These are phyloP conservation scores for Mus spretus DNA, from an alignment of 2,797 vertebrate genomes.

Conservation along the genomic window DNA sequence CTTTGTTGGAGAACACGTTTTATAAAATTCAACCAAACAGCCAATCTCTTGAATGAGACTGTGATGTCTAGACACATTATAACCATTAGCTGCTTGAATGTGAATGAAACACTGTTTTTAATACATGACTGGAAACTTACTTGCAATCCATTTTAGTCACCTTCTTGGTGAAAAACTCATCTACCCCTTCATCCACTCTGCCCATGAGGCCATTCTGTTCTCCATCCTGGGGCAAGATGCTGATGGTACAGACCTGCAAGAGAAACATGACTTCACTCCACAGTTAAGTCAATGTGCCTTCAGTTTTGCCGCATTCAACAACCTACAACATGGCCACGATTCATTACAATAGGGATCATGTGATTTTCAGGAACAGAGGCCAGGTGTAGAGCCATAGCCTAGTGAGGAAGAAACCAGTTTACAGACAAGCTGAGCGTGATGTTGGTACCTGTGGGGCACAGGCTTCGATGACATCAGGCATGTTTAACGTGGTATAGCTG, in stretches of 20 bases:
- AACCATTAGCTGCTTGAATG: not conserved
- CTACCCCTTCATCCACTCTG: conserved; percentile 98
- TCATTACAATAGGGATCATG: not conserved
- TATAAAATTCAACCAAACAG: not conserved
- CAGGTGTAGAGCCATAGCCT: not conserved
- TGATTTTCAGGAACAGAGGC: not conserved
- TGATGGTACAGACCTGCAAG: conserved; percentile 90
- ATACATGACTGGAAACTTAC: conserved; percentile 88
- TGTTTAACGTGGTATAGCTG: not conserved
- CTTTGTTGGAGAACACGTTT: not conserved
- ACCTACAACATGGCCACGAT: not conserved
- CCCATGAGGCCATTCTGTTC: conserved; percentile 98
- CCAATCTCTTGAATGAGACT: not conserved
- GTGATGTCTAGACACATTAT: not conserved
- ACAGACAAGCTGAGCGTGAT: not conserved
- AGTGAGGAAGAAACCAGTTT: not conserved
- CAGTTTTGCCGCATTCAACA: not conserved
- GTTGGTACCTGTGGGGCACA: too few relatives aligned
- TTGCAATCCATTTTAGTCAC: conserved; percentile 96
- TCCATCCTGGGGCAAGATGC: conserved; percentile 92
- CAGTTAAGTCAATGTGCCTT: not conserved
- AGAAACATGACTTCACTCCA: conserved; percentile 21
- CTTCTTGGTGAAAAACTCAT: conserved; percentile 98
- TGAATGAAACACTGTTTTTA: not conserved
- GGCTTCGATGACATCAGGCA: not conserved